Evolutionary conservation across 2,113 vertebrate species (phyloP).

Genomic region (Plotosus lineatus): DNA sequence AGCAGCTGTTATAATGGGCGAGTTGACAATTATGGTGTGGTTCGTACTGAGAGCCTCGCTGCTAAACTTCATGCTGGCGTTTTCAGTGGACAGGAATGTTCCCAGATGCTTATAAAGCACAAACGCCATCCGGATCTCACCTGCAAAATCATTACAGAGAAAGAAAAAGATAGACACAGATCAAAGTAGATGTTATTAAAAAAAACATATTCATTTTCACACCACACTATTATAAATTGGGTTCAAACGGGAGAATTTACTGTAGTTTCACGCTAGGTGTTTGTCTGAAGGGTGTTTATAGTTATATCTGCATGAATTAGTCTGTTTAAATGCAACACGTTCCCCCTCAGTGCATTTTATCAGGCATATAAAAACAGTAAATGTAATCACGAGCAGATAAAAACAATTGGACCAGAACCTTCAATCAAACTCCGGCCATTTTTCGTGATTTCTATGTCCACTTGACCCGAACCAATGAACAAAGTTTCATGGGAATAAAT

Average conservation of each 20-base stretch:
- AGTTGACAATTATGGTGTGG: constrained; percentile 96
- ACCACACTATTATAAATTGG: background rate
- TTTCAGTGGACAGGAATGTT: constrained; percentile 93
- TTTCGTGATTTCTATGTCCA: background rate
- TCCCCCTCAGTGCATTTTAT: background rate
- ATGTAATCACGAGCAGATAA: background rate
- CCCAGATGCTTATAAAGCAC: constrained; percentile 96
- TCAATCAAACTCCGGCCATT: background rate
- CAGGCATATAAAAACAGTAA: background rate
- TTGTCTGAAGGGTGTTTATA: background rate
- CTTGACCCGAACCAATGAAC: background rate
- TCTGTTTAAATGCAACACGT: background rate
- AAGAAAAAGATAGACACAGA: background rate
- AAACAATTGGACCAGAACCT: background rate
- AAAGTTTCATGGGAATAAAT: background rate
- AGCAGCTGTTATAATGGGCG: constrained; percentile 91
- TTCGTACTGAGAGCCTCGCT: constrained; percentile 91
- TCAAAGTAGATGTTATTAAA: background rate
- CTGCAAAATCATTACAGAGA: constrained; percentile 59
- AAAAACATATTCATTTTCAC: background rate
- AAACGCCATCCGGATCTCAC: constrained; percentile 95
- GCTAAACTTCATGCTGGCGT: constrained; percentile 94
- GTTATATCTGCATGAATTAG: background rate
- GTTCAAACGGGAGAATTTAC: background rate
- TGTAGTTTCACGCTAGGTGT: background rate